Percentiles rank a stretch among this genome's conserved stretches.
phyloP scores from a whole-genome alignment of 2,797 vertebrate genomes.

The Oreochromis mossambicus region DNA sequence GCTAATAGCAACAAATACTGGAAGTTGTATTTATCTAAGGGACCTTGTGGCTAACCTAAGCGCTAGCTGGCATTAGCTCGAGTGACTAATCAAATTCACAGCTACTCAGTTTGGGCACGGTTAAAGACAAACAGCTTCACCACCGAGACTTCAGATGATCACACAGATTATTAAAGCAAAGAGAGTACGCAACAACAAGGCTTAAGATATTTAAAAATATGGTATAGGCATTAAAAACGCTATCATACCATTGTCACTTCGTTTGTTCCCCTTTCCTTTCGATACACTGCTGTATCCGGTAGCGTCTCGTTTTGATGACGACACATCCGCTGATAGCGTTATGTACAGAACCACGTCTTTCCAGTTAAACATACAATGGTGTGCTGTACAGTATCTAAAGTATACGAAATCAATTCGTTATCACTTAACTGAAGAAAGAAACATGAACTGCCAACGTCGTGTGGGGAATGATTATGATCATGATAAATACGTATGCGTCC shows the following conservation, averaged over 20 bases:
- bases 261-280: slow-evolving; percentile 48
- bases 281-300: slow-evolving; percentile 15
- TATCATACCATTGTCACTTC: slow-evolving; percentile 40
- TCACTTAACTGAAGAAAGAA: background rate
- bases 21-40: background rate
- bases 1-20: background rate
- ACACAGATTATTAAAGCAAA: accelerated
- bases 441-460: accelerated
- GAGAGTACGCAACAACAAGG: accelerated
- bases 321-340: slow-evolving; percentile 12
- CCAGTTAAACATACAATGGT: background rate
- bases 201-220: accelerated
- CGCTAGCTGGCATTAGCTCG: slow-evolving; percentile 51
- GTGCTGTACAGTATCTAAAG: accelerated
- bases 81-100: slow-evolving; percentile 72
- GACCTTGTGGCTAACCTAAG: background rate
- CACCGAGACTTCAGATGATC: accelerated
- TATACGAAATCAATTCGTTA: too few species aligned
- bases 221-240: background rate
- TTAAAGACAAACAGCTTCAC: accelerated
- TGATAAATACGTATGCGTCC: accelerated
- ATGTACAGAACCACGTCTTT: background rate
- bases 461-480: accelerated
- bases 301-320: slow-evolving; percentile 8
- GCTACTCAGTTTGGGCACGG: background rate